Evolutionary conservation across 2,797 vertebrate genomes (phyloP).

Genomic region (Monodelphis domestica): DNA sequence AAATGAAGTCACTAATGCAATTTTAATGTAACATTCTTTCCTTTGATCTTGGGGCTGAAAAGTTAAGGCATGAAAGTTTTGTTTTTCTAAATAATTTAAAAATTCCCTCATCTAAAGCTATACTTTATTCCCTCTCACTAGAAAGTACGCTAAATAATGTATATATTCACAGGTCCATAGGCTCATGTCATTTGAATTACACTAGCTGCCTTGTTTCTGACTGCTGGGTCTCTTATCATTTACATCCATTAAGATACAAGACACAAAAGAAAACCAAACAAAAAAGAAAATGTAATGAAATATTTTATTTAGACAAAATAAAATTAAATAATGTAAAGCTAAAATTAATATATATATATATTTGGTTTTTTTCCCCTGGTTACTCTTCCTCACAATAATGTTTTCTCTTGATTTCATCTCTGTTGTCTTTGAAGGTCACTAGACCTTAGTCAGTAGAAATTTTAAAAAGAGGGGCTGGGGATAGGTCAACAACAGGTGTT

Average conservation of each 20-base stretch:
- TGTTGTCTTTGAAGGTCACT: not conserved
- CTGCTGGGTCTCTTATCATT: not conserved
- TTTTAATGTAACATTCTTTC: too few relatives aligned
- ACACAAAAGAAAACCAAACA: not conserved
- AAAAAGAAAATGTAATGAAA: not conserved
- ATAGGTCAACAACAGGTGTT: not conserved
- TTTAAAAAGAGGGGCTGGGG: not conserved
- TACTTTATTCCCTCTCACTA: not conserved
- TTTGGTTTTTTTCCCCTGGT: not conserved
- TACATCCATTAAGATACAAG: not conserved
- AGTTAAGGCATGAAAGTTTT: too few relatives aligned
- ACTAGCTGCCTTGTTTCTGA: not conserved
- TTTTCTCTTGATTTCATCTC: not conserved
- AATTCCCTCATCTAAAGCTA: not conserved
- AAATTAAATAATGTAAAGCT: too few relatives aligned
- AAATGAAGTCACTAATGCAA: too few relatives aligned
- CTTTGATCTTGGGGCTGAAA: too few relatives aligned
- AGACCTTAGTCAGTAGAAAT: not conserved
- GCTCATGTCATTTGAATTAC: not conserved
- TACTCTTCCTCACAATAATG: not conserved
- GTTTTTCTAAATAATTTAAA: too few relatives aligned
- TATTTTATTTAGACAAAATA: too few relatives aligned
- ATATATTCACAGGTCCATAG: not conserved
- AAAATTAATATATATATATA: too few relatives aligned
- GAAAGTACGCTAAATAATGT: too few relatives aligned